A percentile compares a stretch with the other conserved stretches of the same genome.
These are phyloP conservation scores for Sisyra terminalis DNA, from an alignment of 2,888 invertebrate species.

Conservation along the genomic window DNA sequence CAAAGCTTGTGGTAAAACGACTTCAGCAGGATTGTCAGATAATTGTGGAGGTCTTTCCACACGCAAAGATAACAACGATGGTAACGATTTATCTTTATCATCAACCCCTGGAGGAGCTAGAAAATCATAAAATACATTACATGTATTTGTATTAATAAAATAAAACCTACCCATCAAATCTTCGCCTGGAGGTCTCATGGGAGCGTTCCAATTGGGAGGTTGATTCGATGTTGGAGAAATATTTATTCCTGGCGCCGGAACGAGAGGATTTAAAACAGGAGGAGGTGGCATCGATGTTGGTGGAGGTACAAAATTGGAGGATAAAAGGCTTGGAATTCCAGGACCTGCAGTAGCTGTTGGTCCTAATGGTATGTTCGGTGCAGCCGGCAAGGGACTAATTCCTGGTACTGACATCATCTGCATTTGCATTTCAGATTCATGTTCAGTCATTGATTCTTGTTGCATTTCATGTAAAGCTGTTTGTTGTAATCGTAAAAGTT, in stretches of 20 bases:
- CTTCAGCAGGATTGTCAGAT: conserved; percentile 28
- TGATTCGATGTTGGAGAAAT: conserved; percentile 17
- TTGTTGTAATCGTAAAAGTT: conserved; percentile 16
- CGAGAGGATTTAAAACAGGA: conserved; percentile 16
- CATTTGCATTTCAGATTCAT: conserved; percentile 18
- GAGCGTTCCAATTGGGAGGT: conserved; percentile 15
- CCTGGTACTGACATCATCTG: conserved; percentile 18
- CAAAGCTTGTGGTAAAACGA: conserved; percentile 66
- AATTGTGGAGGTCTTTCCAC: conserved; percentile 48
- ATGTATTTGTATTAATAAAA: background rate
- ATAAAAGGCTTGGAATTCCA: conserved; percentile 12
- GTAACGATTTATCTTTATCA: conserved; percentile 25
- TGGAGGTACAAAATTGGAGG: conserved; percentile 11
- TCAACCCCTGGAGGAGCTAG: conserved; percentile 8
- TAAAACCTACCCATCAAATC: conserved; percentile 5
- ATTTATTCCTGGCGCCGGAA: conserved; percentile 16
- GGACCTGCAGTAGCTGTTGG: conserved; percentile 11
- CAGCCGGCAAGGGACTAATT: conserved; percentile 8
- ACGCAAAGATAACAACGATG: conserved; percentile 44
- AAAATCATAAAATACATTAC: background rate
- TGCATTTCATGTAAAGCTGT: conserved; percentile 12
- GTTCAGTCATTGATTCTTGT: conserved; percentile 15
- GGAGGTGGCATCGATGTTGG: conserved; percentile 14
- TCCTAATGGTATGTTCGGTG: conserved; percentile 7
- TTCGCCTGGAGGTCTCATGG: conserved; percentile 8